Conservation (phyloP, 2,113 vertebrate genomes). For the Fulica atra region DNA sequence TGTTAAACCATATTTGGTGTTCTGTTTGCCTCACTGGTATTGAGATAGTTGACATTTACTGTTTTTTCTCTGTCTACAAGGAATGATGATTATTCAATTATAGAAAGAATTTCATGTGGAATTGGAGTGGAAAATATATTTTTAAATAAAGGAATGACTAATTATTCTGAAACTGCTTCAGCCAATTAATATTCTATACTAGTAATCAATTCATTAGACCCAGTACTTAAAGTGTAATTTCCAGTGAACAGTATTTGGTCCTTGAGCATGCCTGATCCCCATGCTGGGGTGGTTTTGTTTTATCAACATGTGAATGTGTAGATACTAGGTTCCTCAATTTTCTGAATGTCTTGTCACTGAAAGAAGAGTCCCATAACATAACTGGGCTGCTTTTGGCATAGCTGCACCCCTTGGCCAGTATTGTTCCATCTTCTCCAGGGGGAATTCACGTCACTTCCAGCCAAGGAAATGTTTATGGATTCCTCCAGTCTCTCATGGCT, state of each 20-base stretch:
- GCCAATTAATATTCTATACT: background rate
- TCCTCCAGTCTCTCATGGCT: background rate
- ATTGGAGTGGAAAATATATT: constrained; percentile 34
- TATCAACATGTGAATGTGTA: background rate
- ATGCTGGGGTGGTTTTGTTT: background rate
- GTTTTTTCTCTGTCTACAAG: constrained; percentile 20
- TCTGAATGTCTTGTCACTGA: background rate
- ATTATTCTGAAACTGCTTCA: constrained; percentile 20
- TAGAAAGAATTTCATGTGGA: constrained; percentile 3
- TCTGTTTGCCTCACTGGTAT: background rate
- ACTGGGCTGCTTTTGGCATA: background rate
- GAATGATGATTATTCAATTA: constrained; percentile 26
- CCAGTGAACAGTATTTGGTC: background rate
- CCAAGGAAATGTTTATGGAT: background rate
- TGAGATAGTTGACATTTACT: background rate
- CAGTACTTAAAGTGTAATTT: background rate
- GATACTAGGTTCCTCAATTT: background rate
- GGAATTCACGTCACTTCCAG: background rate
- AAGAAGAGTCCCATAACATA: background rate
- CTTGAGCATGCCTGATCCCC: background rate
- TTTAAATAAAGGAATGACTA: constrained; percentile 21
- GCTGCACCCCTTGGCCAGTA: background rate
- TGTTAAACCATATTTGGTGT: background rate
- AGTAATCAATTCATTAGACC: background rate
- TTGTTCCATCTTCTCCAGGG: background rate